Evolutionary conservation across 2,797 vertebrate species (phyloP), one percentile per base, ranked within the genome.

Genomic region (Fistularia tabacaria): DNA sequence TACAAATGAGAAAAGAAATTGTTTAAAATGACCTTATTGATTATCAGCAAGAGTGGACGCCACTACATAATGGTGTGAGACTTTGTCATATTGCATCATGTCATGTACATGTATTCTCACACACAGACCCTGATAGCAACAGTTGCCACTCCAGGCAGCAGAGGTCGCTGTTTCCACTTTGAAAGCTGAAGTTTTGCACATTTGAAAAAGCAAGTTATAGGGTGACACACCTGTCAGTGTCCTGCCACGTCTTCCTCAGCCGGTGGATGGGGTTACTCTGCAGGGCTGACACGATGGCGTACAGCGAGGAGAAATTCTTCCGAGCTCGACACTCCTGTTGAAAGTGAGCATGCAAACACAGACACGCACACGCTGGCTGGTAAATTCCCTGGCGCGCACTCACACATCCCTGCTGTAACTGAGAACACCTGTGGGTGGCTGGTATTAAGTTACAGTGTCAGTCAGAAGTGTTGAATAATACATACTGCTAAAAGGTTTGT

Each of bases 251-350:
- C 62, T 76, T 89, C 82, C 92, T 91, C 53, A 96, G 92, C 12
- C 95, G 88, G 80, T 97, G 94, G 77, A 96, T 84, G 11, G 94
- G 88, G 69, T 93, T 95, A 67, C 94, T 94, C 77, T 95, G 92
- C 74, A 97, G 85, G 0, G 93, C 94, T 0, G 94, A 94, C 62
- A 96, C 87, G 1, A 96, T 91, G 63, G 95, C 93, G 1, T 94
- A 94, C 54, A 96, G 86, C 0, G 94, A 94, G 12, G 95, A 97
- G 87, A 96, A 95, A 76, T 97, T 95, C 69, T 94, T 93, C 62
- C 93, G 89, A 42, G 83, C 87, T 57, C 93, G 73, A 64, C 95
- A 97, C 43, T 93, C 94, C 95, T 97, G 76, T 71, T 57, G 48
- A 73, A 51, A 60, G 36, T 48, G 69, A 49, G 62, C 1, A 41